Conservation (phyloP, 1,140 invertebrate species). For the Pantala flavescens region DNA sequence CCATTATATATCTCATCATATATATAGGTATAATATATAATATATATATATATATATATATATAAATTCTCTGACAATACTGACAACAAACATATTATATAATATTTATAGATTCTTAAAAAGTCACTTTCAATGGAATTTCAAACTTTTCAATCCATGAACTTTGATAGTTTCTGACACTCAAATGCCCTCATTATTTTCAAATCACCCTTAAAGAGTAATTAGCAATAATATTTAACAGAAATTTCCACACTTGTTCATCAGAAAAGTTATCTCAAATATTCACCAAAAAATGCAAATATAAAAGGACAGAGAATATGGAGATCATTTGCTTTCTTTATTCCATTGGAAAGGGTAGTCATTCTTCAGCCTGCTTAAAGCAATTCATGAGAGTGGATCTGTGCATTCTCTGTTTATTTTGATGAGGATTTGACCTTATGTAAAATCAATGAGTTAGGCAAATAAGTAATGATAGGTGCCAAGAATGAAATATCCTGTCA, state of each 20-base stretch:
- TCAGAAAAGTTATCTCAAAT: not conserved
- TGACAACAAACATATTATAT: slow-evolving; percentile 14
- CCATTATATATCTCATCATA: slow-evolving; percentile 3
- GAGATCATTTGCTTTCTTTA: slow-evolving; percentile 4
- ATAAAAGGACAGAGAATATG: slow-evolving; percentile 2
- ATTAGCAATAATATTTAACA: not conserved
- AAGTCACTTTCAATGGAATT: not conserved
- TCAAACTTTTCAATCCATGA: not conserved
- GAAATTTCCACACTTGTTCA: not conserved
- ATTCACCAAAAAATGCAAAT: not conserved
- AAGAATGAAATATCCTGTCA: not conserved
- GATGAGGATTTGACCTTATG: not conserved
- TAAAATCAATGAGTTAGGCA: not conserved
- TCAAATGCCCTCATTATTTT: not conserved
- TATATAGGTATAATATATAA: slow-evolving; percentile 10
- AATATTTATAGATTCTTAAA: not conserved
- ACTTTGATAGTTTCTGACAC: not conserved
- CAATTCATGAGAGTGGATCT: not conserved
- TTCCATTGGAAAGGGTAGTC: not conserved
- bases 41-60: slow-evolving; percentile 12
- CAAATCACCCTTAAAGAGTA: not conserved
- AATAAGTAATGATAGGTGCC: not conserved
- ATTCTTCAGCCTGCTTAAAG: not conserved
- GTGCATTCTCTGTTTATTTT: not conserved
- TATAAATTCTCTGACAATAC: slow-evolving; percentile 15